phyloP scores from a whole-genome alignment of 1,140 invertebrate genomes.

The Oreohelix idahoensis region DNA sequence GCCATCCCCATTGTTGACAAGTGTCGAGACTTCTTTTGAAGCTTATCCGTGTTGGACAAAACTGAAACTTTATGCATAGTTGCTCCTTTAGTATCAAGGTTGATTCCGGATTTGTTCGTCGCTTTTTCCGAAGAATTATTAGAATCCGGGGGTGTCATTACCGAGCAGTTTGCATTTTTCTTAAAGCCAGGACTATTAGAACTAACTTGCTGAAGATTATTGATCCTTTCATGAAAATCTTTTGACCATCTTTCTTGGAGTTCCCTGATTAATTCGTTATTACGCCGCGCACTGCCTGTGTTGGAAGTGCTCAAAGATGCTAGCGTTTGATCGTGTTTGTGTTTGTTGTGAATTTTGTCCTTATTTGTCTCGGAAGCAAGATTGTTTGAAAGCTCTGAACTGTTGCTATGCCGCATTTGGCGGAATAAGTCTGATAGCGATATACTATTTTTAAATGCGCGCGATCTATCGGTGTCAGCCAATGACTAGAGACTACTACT shows the following conservation, averaged over 20 bases:
- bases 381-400: too few relatives aligned
- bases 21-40: not conserved
- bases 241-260: not conserved
- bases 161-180: not conserved
- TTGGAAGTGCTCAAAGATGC: too few relatives aligned
- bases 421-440: not conserved
- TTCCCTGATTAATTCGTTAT: not conserved
- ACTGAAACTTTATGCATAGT: too few relatives aligned
- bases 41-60: not conserved
- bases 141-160: not conserved
- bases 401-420: too few relatives aligned
- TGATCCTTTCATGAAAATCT: not conserved
- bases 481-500: too few relatives aligned
- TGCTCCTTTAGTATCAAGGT: too few relatives aligned
- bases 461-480: too few relatives aligned
- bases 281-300: too few relatives aligned
- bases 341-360: too few relatives aligned
- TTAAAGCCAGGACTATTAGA: not conserved
- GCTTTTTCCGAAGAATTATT: not conserved
- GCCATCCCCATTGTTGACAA: slow-evolving; percentile 1
- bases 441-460: not conserved
- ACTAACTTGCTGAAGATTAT: not conserved
- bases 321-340: too few relatives aligned
- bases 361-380: too few relatives aligned
- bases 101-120: too few relatives aligned